Conservation (phyloP, 2,888 invertebrate genomes). For the Oscheius onirici region DNA sequence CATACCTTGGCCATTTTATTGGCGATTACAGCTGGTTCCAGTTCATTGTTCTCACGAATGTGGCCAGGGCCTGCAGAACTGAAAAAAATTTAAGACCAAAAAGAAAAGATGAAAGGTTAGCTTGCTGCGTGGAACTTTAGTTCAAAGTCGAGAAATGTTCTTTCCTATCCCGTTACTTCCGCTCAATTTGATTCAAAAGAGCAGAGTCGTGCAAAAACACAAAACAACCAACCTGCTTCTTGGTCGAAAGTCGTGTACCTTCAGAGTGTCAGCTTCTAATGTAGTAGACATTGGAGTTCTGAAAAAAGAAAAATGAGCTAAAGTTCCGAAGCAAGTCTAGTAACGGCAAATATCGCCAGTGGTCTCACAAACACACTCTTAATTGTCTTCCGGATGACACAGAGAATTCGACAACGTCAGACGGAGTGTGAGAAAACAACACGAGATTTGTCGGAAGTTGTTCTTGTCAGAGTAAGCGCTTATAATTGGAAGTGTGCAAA, state of each 20-base stretch:
- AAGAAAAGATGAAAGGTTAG: no score
- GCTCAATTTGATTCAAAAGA: no score
- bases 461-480: no score
- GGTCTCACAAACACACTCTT: slow-evolving; percentile 7
- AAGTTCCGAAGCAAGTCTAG: slow-evolving; percentile 8
- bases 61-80: slow-evolving; percentile 4
- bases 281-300: not conserved
- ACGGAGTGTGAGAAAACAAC: not conserved
- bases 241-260: slow-evolving; percentile 24
- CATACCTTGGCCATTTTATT: slow-evolving; percentile 11
- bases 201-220: no score
- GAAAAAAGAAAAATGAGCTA: not conserved
- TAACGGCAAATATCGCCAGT: slow-evolving; percentile 17
- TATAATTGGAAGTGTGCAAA: not conserved
- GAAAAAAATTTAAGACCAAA: not conserved
- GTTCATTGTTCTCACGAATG: not conserved
- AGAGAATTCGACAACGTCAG: not conserved
- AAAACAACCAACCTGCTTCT: slow-evolving; percentile 5
- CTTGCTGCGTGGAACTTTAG: no score
- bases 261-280: slow-evolving; percentile 18
- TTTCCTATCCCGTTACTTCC: not conserved
- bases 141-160: not conserved
- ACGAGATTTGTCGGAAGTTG: not conserved
- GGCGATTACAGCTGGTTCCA: not conserved
- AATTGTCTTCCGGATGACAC: slow-evolving; percentile 24